A percentile compares a stretch with the other conserved stretches of the same genome.
Conservation (phyloP, 2,797 vertebrate species). For the Eupleurogrammus muticus region DNA sequence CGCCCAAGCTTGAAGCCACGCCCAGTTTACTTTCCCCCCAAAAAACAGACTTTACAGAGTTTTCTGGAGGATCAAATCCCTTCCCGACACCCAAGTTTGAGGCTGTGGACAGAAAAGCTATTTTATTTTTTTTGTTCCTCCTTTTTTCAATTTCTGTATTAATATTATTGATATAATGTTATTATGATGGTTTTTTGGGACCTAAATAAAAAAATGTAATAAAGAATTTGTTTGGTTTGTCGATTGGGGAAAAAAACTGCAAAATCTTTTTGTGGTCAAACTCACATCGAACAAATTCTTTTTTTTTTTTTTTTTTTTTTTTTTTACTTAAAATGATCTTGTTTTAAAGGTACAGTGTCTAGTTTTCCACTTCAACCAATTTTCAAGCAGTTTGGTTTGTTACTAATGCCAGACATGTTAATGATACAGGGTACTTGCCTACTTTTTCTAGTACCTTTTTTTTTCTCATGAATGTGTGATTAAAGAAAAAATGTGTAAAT, state of each 20-base stretch:
- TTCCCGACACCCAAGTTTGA: conserved; percentile 48
- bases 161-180: conserved; percentile 90
- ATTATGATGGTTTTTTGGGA: conserved; percentile 88
- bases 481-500: neutral
- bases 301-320: too few relatives aligned
- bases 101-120: conserved; percentile 83
- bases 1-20: conserved; percentile 80
- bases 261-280: neutral
- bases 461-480: too few relatives aligned
- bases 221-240: conserved; percentile 48
- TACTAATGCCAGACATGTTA: too few relatives aligned
- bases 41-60: conserved; percentile 75
- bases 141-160: conserved; percentile 84
- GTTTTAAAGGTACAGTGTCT: too few relatives aligned
- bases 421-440: too few relatives aligned
- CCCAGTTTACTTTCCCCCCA: conserved; percentile 46
- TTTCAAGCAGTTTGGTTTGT: too few relatives aligned
- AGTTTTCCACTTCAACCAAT: too few relatives aligned
- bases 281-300: neutral
- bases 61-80: conserved; percentile 73
- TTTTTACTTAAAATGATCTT: too few relatives aligned
- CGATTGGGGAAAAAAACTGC: neutral
- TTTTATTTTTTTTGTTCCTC: conserved; percentile 78
- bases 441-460: too few relatives aligned
- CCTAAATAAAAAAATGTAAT: conserved; percentile 84